These are phyloP conservation scores for Megaptera novaeangliae DNA, from an alignment of 2,113 vertebrate species.

Conservation along the genomic window DNA sequence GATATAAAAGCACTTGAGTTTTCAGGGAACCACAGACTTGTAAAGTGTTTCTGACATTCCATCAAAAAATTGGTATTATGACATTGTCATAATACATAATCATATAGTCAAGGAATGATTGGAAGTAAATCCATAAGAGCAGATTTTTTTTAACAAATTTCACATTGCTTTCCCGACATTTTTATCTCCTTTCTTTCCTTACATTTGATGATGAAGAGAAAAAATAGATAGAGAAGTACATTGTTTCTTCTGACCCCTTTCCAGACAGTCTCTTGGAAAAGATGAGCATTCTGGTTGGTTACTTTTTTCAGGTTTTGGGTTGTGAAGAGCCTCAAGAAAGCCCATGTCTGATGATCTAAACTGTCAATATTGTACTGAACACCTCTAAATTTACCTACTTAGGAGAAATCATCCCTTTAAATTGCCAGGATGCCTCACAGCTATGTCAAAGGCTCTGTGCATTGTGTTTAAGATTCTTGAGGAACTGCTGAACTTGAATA, in stretches of 20 bases:
- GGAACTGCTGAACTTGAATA: neutral
- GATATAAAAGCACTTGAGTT: conserved; percentile 63
- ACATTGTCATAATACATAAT: conserved; percentile 71
- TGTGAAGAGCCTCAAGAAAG: neutral
- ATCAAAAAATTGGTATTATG: conserved; percentile 56
- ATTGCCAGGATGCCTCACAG: neutral
- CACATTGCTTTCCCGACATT: conserved; percentile 29
- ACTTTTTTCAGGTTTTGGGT: neutral
- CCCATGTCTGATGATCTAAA: neutral
- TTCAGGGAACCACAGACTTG: conserved; percentile 45
- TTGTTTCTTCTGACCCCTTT: neutral
- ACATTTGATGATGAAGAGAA: neutral
- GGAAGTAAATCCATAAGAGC: conserved; percentile 60
- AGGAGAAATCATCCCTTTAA: neutral
- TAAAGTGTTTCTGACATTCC: conserved; percentile 69
- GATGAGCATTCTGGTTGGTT: neutral
- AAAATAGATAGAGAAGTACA: neutral
- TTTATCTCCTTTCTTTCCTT: neutral
- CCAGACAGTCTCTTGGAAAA: neutral
- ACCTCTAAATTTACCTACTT: neutral
- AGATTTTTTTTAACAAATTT: conserved; percentile 38
- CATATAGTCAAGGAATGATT: conserved; percentile 51
- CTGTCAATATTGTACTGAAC: neutral
- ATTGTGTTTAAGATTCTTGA: neutral
- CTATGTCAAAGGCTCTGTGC: neutral